Evolutionary conservation across 2,113 vertebrate species (phyloP).

Genomic region (Dendrocopos noguchii): DNA sequence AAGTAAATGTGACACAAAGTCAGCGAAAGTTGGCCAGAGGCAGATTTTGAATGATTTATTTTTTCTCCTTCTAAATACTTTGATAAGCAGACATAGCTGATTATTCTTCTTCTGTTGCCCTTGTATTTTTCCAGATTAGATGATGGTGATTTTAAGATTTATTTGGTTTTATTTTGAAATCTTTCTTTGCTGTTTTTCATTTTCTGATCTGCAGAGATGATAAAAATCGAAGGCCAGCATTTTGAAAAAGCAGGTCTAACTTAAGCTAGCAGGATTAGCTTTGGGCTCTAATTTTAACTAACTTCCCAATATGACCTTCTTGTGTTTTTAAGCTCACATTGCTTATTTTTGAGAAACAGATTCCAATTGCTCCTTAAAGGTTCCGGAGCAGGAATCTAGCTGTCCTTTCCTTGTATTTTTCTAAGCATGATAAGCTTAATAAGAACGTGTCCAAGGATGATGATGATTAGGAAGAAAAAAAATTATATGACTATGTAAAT

Average conservation of each 20-base stretch:
- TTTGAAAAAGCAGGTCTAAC: background rate
- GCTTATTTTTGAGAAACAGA: background rate
- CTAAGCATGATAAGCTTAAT: background rate
- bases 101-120: background rate
- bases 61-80: constrained; percentile 22
- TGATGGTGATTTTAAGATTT: background rate
- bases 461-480: constrained; percentile 17
- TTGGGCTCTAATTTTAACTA: constrained; percentile 29
- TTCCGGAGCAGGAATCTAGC: background rate
- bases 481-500: constrained; percentile 35
- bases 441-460: constrained; percentile 26
- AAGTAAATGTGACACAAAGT: constrained; percentile 35
- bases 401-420: constrained; percentile 21
- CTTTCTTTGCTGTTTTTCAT: background rate
- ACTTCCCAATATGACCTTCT: constrained; percentile 18
- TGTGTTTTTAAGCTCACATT: background rate
- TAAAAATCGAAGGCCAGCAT: background rate
- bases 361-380: background rate
- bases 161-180: background rate
- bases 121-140: background rate
- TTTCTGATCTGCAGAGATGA: background rate
- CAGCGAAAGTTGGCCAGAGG: background rate
- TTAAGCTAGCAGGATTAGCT: background rate
- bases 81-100: background rate
- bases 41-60: background rate